Base-by-base conservation (phyloP, 2,888 invertebrate genomes). In the Serrognathus titanus region DNA sequence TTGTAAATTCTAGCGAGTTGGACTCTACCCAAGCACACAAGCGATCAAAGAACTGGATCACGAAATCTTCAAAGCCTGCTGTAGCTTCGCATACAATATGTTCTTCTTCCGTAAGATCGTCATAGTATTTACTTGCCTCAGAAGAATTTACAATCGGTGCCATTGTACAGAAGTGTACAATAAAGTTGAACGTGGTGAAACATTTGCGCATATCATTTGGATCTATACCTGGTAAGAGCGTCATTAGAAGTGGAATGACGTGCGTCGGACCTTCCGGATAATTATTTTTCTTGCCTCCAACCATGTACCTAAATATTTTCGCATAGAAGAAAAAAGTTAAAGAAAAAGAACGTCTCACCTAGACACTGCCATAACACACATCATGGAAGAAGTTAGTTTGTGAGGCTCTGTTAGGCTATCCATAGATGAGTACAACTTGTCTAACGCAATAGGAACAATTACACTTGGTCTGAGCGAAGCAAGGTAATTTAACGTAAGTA, bases 401-500 rank as follows among this genome's bases (percentile, higher is more conserved):
- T 95, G 93, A 0, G 96, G 95, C 75, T 97, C 95, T 0, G 92
- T 94, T 37, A 94, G 75, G 1, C 92, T 92, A 68, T 92, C 92
- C 71, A 96, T 78, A 0, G 92, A 87, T 1, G 87, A 84, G 72
- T 89, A 89, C 55, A 94, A 81, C 75, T 86, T 86, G 60, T 95
- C 93, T 54, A 97, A 74, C 10, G 94, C 81, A 46, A 89, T 86
- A 0, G 95, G 94, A 48, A 95, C 84, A 2, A 96, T 88, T 13
- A 91, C 77, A 58, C 89, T 88, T 0, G 96, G 95, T 58, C 94
- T 80, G 51, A 96, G 76, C 2, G 85, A 84, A 0, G 93, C 89
- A 51, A 97, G 78, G 74, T 88, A 83, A 64, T 90, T 88, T 57
- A 94, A 79, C 0, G 89, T 86, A 7, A 83, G 78, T 5, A 83